Percentiles rank a stretch among this genome's conserved stretches.
phyloP scores from a whole-genome alignment of 1,140 invertebrate genomes.

The Yoshiicerus persimilis region DNA sequence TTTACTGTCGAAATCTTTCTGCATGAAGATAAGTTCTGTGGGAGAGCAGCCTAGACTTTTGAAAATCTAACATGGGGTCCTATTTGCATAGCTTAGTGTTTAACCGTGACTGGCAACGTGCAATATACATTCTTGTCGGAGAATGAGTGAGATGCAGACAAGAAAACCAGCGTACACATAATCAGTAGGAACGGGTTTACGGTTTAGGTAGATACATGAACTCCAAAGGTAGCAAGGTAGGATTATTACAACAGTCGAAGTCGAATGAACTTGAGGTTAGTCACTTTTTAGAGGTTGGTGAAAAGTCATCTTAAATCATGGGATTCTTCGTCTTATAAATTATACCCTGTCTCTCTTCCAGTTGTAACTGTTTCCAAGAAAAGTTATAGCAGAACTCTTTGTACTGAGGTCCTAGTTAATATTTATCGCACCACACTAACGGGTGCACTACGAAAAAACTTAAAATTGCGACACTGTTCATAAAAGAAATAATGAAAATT shows the following conservation, averaged over 20 bases:
- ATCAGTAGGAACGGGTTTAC: conserved; percentile 18
- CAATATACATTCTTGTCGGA: no score
- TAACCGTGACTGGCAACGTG: no score
- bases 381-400: not conserved
- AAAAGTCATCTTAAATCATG: not conserved
- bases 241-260: not conserved
- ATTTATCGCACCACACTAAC: no score
- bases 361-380: not conserved
- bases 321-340: no score
- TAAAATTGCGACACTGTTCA: not conserved
- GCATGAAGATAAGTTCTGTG: no score
- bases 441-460: not conserved
- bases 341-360: no score
- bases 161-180: no score
- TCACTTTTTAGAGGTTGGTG: not conserved
- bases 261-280: conserved; percentile 16
- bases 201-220: not conserved
- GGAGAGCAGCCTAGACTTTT: no score
- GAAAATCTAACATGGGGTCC: no score
- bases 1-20: no score
- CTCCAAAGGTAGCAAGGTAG: not conserved
- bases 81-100: no score
- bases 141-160: no score
- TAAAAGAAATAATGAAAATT: not conserved
- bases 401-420: not conserved